These are phyloP conservation scores for Cherax destructor DNA, from an alignment of 1,140 invertebrate species.

Conservation along the genomic window DNA sequence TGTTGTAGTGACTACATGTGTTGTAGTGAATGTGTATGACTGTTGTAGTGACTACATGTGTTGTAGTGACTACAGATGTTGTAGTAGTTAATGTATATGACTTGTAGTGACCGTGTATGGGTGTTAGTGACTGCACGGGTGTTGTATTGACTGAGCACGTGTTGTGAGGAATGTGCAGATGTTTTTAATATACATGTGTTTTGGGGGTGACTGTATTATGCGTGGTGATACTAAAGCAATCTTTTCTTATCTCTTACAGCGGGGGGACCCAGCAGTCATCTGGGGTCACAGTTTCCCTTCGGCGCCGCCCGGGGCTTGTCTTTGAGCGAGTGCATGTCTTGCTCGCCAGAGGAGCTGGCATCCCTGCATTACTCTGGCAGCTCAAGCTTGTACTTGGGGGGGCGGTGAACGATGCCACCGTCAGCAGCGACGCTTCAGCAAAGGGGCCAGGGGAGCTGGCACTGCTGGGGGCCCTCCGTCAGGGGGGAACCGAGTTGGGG, in stretches of 20 bases:
- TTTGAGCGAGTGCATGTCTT: constrained; percentile 41
- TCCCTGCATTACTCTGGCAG: constrained; percentile 23
- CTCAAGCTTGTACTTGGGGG: not conserved
- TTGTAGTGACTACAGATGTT: too few relatives aligned
- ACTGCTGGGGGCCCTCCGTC: not conserved
- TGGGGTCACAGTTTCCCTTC: constrained; percentile 30
- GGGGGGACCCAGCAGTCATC: constrained; percentile 5
- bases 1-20: too few relatives aligned
- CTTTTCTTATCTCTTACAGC: constrained; percentile 11
- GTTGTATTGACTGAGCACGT: not conserved
- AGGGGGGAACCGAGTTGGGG: too few relatives aligned
- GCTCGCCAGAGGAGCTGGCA: constrained; percentile 18
- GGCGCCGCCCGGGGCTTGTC: constrained; percentile 44
- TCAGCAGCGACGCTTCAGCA: not conserved
- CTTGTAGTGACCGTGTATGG: too few relatives aligned
- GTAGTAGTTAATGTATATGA: too few relatives aligned
- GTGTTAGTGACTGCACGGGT: too few relatives aligned
- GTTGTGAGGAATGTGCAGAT: not conserved
- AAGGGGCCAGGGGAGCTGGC: not conserved
- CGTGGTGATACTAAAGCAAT: not conserved
- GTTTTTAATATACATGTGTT: not conserved
- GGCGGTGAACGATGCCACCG: not conserved
- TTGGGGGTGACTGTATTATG: too few relatives aligned
- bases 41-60: too few relatives aligned
- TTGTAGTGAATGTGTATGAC: too few relatives aligned